These are phyloP conservation scores for Drosophila teissieri DNA, from an alignment of 1,140 invertebrate genomes.

Conservation along the genomic window DNA sequence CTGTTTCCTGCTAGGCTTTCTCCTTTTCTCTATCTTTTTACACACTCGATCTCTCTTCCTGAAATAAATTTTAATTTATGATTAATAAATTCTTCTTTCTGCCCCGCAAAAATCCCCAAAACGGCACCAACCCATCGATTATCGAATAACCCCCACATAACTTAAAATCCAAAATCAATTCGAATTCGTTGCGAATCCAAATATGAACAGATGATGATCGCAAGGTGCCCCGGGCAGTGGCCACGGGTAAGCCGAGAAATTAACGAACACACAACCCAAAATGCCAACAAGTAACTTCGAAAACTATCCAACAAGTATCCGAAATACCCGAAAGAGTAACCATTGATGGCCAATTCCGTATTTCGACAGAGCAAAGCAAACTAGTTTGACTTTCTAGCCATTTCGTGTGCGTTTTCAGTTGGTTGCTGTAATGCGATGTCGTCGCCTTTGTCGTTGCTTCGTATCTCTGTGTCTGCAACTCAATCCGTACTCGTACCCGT, in stretches of 20 bases:
- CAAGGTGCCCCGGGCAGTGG: constrained; percentile 65
- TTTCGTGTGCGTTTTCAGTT: constrained; percentile 11
- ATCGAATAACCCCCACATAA: constrained; percentile 11
- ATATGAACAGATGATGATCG: constrained; percentile 65
- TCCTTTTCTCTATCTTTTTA: neutral
- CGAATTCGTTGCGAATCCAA: constrained; percentile 4
- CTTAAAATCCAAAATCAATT: constrained; percentile 6
- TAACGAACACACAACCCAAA: constrained; percentile 5
- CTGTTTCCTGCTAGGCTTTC: constrained; percentile 9
- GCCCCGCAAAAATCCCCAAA: constrained; percentile 18
- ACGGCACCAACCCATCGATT: constrained; percentile 21
- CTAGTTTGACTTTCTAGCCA: constrained; percentile 13
- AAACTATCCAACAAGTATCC: constrained; percentile 9
- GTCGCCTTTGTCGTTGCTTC: neutral
- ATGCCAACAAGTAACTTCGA: constrained; percentile 7
- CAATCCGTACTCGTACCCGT: constrained; percentile 6
- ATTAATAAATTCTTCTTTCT: constrained; percentile 37
- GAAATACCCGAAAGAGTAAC: constrained; percentile 3
- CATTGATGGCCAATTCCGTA: constrained; percentile 1
- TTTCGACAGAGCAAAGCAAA: constrained; percentile 15
- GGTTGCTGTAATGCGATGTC: constrained; percentile 11
- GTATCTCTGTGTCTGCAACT: constrained; percentile 6
- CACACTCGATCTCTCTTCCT: neutral
- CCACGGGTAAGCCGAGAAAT: constrained; percentile 66
- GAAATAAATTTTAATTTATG: neutral